These are phyloP conservation scores for Cepaea hortensis DNA, from an alignment of 2,888 invertebrate genomes.

Conservation along the genomic window DNA sequence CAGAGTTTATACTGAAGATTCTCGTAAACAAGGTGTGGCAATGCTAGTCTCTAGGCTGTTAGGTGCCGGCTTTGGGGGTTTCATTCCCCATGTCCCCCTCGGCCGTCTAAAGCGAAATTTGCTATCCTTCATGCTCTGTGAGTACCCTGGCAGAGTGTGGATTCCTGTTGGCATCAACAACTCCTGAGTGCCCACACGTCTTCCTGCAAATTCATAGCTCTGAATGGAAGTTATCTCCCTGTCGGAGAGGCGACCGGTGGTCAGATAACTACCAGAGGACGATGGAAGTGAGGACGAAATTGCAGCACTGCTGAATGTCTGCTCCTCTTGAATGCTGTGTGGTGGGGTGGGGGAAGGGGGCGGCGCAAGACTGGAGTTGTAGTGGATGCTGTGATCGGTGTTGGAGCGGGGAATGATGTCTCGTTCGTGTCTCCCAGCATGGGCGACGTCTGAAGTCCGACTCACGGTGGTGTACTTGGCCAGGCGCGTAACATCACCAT, in stretches of 20 bases:
- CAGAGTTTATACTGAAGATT: slow-evolving; percentile 52
- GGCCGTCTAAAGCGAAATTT: slow-evolving; percentile 33
- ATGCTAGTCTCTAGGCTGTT: slow-evolving; percentile 27
- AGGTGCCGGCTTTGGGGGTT: slow-evolving; percentile 29
- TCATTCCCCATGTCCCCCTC: slow-evolving; percentile 40
- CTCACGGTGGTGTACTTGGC: slow-evolving; percentile 21
- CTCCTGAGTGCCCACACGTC: not conserved
- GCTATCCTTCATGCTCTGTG: slow-evolving; percentile 17
- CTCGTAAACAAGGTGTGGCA: slow-evolving; percentile 52
- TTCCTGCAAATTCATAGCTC: slow-evolving; percentile 11
- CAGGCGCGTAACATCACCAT: slow-evolving; percentile 26
- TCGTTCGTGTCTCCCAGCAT: slow-evolving; percentile 10
- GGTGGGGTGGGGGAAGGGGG: slow-evolving; percentile 49
- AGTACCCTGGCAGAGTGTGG: slow-evolving; percentile 34
- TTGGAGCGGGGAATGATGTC: slow-evolving; percentile 50
- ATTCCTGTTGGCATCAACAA: not conserved
- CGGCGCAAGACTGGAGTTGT: slow-evolving; percentile 33
- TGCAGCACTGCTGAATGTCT: slow-evolving; percentile 6
- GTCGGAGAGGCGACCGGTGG: not conserved
- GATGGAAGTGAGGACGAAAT: slow-evolving; percentile 21
- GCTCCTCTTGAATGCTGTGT: slow-evolving; percentile 34
- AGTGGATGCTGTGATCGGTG: slow-evolving; percentile 52
- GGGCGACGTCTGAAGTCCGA: not conserved
- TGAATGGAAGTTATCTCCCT: slow-evolving; percentile 21
- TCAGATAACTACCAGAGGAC: slow-evolving; percentile 33